A percentile compares a stretch with the other conserved stretches of the same genome.
phyloP scores from a whole-genome alignment of 2,113 vertebrate species.

The Sus scrofa region DNA sequence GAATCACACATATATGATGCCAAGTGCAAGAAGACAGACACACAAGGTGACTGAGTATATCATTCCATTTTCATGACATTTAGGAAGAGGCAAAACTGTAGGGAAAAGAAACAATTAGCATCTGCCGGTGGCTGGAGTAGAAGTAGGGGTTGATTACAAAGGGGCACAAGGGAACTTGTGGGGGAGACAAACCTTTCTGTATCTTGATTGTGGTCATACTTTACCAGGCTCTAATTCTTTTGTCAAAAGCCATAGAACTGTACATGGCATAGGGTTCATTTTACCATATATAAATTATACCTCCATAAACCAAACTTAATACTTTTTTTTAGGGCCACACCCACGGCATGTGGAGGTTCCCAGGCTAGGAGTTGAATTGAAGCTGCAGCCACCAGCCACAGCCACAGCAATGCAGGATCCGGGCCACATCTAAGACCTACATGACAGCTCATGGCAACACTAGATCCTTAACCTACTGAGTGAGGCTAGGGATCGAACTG shows the following conservation, averaged over 20 bases:
- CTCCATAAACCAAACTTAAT: neutral
- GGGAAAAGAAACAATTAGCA: neutral
- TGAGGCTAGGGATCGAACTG: no score
- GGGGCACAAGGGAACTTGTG: neutral
- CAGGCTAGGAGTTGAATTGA: no score
- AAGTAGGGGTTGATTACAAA: neutral
- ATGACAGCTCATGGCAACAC: no score
- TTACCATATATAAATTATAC: neutral
- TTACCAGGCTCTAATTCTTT: neutral
- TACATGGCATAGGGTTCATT: neutral
- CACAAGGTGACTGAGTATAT: neutral
- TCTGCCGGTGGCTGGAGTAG: neutral
- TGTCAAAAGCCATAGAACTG: constrained; percentile 5
- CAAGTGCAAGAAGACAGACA: neutral
- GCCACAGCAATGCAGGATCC: no score
- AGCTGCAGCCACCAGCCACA: no score
- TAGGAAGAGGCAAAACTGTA: neutral
- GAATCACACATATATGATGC: neutral
- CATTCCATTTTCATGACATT: neutral
- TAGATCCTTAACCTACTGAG: no score
- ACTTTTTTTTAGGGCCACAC: neutral
- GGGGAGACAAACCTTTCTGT: neutral
- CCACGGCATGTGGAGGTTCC: no score
- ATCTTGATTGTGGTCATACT: neutral
- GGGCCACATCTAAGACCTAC: no score